Conservation (phyloP, 2,797 vertebrate genomes). For the Gephyroberyx darwinii region DNA sequence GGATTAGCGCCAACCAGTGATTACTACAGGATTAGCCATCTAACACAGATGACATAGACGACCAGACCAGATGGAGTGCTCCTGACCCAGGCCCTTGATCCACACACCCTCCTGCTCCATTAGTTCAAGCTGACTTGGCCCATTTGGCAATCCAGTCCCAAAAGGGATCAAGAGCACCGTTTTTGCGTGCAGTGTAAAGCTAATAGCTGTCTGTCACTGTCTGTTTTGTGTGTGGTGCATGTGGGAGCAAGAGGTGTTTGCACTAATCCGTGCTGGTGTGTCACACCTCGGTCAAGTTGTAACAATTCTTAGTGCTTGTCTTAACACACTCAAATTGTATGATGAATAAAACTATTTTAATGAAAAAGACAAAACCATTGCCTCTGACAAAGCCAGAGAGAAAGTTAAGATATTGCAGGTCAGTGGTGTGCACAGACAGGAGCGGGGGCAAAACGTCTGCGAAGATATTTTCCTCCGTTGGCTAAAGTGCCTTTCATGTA, state of each 20-base stretch:
- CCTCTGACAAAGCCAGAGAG: too few relatives aligned
- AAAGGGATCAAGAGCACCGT: slow-evolving; percentile 15
- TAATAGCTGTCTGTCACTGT: neutral
- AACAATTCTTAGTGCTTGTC: neutral
- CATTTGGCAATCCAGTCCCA: neutral
- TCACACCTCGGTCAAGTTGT: neutral
- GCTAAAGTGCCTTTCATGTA: too few relatives aligned
- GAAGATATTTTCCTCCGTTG: too few relatives aligned
- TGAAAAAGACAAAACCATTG: too few relatives aligned
- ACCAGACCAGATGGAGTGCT: slow-evolving; percentile 58
- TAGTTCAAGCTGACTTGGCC: slow-evolving; percentile 3
- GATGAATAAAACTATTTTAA: too few relatives aligned
- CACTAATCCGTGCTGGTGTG: neutral
- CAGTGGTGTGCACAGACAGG: too few relatives aligned
- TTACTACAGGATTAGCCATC: slow-evolving; percentile 52
- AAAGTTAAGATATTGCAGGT: too few relatives aligned
- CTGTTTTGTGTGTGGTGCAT: neutral
- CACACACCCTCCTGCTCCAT: slow-evolving; percentile 12
- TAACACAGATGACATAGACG: slow-evolving; percentile 22
- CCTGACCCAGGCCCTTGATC: slow-evolving; percentile 17
- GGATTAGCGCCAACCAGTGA: slow-evolving; percentile 53
- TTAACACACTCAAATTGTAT: neutral
- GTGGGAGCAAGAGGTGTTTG: neutral
- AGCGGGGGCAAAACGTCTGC: too few relatives aligned
- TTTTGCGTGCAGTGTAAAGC: slow-evolving; percentile 11